Conservation (phyloP, 1,140 invertebrate species). For the Drosophila mojavensis region DNA sequence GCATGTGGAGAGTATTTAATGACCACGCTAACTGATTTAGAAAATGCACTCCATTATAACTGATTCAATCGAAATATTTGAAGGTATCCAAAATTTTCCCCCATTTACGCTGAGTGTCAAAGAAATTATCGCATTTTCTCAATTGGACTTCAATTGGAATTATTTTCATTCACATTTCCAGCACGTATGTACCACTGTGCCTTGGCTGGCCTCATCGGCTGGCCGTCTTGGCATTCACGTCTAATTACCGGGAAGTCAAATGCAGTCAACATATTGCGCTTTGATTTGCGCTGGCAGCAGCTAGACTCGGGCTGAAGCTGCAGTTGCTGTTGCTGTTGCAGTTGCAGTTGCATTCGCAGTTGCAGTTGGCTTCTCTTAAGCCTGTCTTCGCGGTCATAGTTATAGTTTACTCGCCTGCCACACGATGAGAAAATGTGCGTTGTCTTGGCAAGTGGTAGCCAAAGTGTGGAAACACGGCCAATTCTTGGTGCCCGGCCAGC, state of each 20-base stretch:
- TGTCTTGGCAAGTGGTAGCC: constrained; percentile 68
- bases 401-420: constrained; percentile 66
- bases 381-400: constrained; percentile 59
- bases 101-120: too few relatives aligned
- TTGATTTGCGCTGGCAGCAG: constrained; percentile 74
- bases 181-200: constrained; percentile 17
- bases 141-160: not conserved
- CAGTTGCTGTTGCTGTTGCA: not conserved
- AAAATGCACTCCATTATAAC: too few relatives aligned
- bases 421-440: constrained; percentile 78
- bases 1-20: too few relatives aligned
- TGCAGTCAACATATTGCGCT: constrained; percentile 80
- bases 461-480: constrained; percentile 80
- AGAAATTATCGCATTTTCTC: too few relatives aligned
- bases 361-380: constrained; percentile 20
- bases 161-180: not conserved
- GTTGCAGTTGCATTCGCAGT: too few relatives aligned
- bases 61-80: too few relatives aligned
- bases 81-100: too few relatives aligned
- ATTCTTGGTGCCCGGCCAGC: constrained; percentile 23
- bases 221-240: constrained; percentile 64
- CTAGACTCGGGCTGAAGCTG: not conserved
- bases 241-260: constrained; percentile 82
- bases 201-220: constrained; percentile 3
- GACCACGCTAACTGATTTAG: too few relatives aligned